Base-by-base conservation (phyloP, 1,140 invertebrate species). In the Nixonia krombeini region DNA sequence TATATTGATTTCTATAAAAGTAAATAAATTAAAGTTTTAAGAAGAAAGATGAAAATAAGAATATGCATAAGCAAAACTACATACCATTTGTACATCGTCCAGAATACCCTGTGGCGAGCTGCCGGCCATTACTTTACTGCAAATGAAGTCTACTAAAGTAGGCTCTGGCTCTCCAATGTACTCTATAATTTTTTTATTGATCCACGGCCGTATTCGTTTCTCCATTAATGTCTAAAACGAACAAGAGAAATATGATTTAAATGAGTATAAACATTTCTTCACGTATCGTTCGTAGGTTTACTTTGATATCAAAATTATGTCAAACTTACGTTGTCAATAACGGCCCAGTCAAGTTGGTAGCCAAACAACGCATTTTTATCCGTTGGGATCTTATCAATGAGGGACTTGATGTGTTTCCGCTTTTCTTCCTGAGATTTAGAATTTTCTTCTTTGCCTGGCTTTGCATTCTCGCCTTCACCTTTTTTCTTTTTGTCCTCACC, bases 111-210 rank as follows among this genome's bases (percentile, higher is more conserved):
- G 93, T 28, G 98, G 96, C 67, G 92, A 90, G 76, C 94, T 96
- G 49, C 95, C 94, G 31, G 93, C 93, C 84, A 97, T 89, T 42
- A 99, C 95, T 89, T 99, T 98, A 70, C 96, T 96, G 87, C 97
- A 99, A 78, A 99, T 99, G 87, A 99, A 99, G 87, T 99, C 96
- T 7, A 98, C 96, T 45, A 99, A 86, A 7, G 96, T 97, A n/a
- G 95, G 95, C 86, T 99, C 98, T 28, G 97, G 97, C 84, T 99
- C 98, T 35, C 98, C 98, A 80, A 99, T 99, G 86, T 99, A 99
- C 87, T 99, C 97, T 62, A 98, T 93, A 62, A 99, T 99, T 86
- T 99, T 99, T 86, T 99, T 99, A 85, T 98, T 98, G 53, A 99
- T 97, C 98, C 98, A 99, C 40, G 97, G 97, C 72, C 96, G 90